Conservation (phyloP, 2,797 vertebrate species). For the Otus scops region DNA sequence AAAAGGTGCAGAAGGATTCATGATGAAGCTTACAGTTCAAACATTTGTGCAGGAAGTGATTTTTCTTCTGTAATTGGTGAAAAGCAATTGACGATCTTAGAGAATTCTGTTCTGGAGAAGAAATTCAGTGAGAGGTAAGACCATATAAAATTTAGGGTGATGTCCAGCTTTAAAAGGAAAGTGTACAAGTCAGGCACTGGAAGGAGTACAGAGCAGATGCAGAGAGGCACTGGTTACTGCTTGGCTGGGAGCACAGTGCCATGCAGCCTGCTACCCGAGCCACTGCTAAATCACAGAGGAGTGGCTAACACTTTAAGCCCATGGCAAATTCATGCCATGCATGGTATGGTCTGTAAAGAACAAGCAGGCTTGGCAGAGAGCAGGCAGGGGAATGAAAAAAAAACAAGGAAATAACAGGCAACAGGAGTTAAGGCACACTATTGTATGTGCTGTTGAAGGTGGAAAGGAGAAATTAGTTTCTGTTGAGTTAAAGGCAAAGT, state of each 20-base stretch:
- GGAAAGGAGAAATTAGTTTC: not conserved
- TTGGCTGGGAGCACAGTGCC: not conserved
- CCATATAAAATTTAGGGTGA: not conserved
- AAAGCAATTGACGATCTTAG: not conserved
- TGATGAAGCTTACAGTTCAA: not conserved
- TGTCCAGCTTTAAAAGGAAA: not conserved
- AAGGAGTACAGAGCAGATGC: not conserved
- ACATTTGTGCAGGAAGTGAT: not conserved
- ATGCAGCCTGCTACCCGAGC: fast-evolving
- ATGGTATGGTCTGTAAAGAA: not conserved
- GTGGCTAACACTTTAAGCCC: not conserved
- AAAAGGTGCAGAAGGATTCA: not conserved
- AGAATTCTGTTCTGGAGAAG: not conserved
- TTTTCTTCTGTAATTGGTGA: not conserved
- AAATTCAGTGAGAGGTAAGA: not conserved
- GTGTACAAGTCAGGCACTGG: not conserved
- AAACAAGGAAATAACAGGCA: not conserved
- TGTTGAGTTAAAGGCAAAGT: not conserved
- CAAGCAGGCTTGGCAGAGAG: not conserved
- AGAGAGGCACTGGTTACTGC: not conserved
- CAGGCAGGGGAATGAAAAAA: not conserved
- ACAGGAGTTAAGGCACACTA: fast-evolving
- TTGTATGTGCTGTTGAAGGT: not conserved
- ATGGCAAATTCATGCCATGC: fast-evolving
- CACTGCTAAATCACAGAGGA: not conserved